Percentiles rank a stretch among this genome's conserved stretches.
Evolutionary conservation across 2,888 invertebrate species (phyloP).

Genomic region (Apoda limacodes): DNA sequence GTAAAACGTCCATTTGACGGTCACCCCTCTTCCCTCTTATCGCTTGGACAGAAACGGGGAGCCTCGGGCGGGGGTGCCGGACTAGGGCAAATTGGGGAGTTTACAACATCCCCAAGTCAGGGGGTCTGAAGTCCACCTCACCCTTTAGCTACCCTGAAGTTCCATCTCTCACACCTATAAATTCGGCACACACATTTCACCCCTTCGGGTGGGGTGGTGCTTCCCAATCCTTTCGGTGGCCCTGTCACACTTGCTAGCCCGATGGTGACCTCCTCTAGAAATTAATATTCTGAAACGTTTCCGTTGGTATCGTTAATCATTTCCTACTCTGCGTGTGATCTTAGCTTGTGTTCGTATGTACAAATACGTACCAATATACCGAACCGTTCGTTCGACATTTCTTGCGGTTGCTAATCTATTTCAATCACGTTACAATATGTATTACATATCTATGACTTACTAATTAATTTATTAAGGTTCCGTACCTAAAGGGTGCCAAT

Average conservation of each 20-base stretch:
- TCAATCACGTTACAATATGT: slow-evolving; percentile 3
- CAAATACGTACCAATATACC: slow-evolving; percentile 15
- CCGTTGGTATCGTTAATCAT: slow-evolving; percentile 64
- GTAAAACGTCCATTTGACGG: slow-evolving; percentile 72
- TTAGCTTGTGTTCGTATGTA: too few relatives aligned
- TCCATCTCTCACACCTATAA: slow-evolving; percentile 71
- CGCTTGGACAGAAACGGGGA: slow-evolving; percentile 66
- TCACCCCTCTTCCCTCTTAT: slow-evolving; percentile 68
- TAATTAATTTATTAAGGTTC: too few relatives aligned
- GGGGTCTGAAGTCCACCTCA: slow-evolving; percentile 68
- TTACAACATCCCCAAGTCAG: slow-evolving; percentile 55
- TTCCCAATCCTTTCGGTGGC: slow-evolving; percentile 63
- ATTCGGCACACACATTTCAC: slow-evolving; percentile 68
- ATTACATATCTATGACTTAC: slow-evolving; percentile 1
- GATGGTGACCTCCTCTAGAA: slow-evolving; percentile 64
- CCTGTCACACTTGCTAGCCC: slow-evolving; percentile 61
- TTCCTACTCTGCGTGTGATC: slow-evolving; percentile 46
- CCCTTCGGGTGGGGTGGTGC: slow-evolving; percentile 54
- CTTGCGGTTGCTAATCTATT: neutral
- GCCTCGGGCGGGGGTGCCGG: slow-evolving; percentile 65
- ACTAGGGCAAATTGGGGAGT: slow-evolving; percentile 67
- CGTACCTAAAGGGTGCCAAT: too few relatives aligned
- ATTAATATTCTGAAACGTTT: slow-evolving; percentile 69
- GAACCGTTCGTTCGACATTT: slow-evolving; percentile 9
- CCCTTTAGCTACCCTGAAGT: slow-evolving; percentile 69